Evolutionary conservation across 2,888 invertebrate species (phyloP), one percentile per base, ranked within the genome.

Genomic region (Phortica okadai): DNA sequence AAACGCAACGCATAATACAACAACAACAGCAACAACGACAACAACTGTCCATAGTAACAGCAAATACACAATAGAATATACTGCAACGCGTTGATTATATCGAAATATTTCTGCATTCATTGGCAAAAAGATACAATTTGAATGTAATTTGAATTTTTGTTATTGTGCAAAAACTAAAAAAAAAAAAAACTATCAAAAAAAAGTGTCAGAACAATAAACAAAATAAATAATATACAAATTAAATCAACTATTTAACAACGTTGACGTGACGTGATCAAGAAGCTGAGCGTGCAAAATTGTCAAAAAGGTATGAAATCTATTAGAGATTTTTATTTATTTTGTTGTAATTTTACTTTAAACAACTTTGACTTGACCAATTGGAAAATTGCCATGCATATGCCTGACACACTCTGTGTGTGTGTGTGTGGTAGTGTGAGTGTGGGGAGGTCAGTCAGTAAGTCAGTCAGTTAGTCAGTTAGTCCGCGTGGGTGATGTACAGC

Each of bases 41-140:
- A 58, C 11, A 58, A 58, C 33, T 33, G 33, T 33, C 33, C 33
- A 80, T 83, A 82, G 84, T 82, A 79, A 78, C 66, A 79, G 79
- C 73, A 75, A 74, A 77, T 4, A 4, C 1, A 4, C 33, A 33
- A 33, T 4, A 33, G 33, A 33, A 33, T 33, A 33, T 33, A 33
- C 21, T 21, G 21, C 33, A 33, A 33, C 21, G 21, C 21, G 21
- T 21, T 21, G 0, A 33, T 33, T 33, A 33, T 33, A 33, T 33
- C 33, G 33, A 33, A 33, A 33, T 33, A 33, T 33, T 33, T 33
- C 4, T 4, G 78, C 76, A 79, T 76, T 78, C 21, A 21, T 21
- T 82, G 50, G 76, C 64, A 76, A 78, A 75, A 73, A 76, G 76
- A 79, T 70, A 76, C 80, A 80, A 85, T 21, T 21, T 21, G 21